Evolutionary conservation across 2,113 vertebrate species (phyloP).

Genomic region (Rhabdornis inornatus): DNA sequence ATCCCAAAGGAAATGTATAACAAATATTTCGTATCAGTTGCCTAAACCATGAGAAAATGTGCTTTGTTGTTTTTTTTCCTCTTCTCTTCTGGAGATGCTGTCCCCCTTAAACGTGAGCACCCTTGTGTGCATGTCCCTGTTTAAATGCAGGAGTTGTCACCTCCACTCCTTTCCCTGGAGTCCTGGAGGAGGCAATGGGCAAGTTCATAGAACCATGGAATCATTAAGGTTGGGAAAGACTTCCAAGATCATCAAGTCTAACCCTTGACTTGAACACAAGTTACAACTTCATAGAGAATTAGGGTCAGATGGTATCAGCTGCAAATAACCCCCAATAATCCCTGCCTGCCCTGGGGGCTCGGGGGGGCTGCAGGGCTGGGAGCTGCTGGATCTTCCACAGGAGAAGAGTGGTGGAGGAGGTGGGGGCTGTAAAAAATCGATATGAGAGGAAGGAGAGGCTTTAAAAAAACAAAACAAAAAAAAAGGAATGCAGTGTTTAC

Average conservation of each 20-base stretch:
- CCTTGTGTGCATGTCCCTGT: neutral
- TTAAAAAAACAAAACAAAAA: neutral
- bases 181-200: neutral
- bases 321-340: neutral
- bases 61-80: neutral
- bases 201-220: neutral
- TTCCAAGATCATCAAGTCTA: neutral
- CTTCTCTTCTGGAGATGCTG: neutral
- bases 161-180: neutral
- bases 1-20: constrained; percentile 65
- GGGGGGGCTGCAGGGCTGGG: neutral
- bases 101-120: neutral
- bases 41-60: constrained; percentile 47
- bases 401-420: neutral
- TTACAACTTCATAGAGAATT: neutral
- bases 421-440: neutral
- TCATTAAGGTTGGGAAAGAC: neutral
- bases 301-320: neutral
- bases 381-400: neutral
- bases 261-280: neutral
- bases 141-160: neutral
- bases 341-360: neutral
- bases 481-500: neutral
- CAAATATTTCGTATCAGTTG: constrained; percentile 42
- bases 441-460: neutral